These are phyloP conservation scores for Drosophila fuyamai DNA, from an alignment of 1,140 invertebrate genomes.

Conservation along the genomic window DNA sequence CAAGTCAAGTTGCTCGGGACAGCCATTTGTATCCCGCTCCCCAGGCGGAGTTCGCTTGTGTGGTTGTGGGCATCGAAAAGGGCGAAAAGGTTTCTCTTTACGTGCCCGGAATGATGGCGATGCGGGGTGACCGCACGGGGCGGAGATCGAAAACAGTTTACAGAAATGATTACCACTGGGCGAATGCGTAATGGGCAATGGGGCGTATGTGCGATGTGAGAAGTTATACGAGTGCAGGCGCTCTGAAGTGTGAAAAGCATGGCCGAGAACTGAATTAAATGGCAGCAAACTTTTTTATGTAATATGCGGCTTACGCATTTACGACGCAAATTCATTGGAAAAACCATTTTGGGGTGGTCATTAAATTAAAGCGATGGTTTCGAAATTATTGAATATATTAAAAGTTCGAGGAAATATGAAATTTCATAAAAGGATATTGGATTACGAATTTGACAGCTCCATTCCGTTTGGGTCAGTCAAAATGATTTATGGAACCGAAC, in stretches of 20 bases:
- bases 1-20: conserved; percentile 58
- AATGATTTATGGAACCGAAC: conserved; percentile 30
- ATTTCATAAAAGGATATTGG: conserved; percentile 2
- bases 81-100: conserved; percentile 45
- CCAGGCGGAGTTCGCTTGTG: conserved; percentile 3
- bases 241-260: conserved; percentile 41
- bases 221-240: conserved; percentile 33
- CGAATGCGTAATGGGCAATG: conserved; percentile 75
- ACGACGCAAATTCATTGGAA: conserved; percentile 28
- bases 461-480: not conserved
- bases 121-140: conserved; percentile 30
- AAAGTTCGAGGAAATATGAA: conserved; percentile 3
- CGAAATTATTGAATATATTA: conserved; percentile 6
- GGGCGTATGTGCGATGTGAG: conserved; percentile 67
- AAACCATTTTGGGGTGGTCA: not conserved
- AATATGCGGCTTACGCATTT: conserved; percentile 25
- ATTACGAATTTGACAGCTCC: conserved; percentile 7
- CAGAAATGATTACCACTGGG: conserved; percentile 74
- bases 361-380: not conserved
- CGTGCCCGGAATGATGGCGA: conserved; percentile 43
- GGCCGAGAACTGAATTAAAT: conserved; percentile 43
- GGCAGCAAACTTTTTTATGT: conserved; percentile 26
- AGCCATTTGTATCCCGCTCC: conserved; percentile 38
- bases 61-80: conserved; percentile 21
- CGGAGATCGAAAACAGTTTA: conserved; percentile 77